Base-by-base conservation (phyloP, 2,888 invertebrate genomes). In the Leptopilina myrica region DNA sequence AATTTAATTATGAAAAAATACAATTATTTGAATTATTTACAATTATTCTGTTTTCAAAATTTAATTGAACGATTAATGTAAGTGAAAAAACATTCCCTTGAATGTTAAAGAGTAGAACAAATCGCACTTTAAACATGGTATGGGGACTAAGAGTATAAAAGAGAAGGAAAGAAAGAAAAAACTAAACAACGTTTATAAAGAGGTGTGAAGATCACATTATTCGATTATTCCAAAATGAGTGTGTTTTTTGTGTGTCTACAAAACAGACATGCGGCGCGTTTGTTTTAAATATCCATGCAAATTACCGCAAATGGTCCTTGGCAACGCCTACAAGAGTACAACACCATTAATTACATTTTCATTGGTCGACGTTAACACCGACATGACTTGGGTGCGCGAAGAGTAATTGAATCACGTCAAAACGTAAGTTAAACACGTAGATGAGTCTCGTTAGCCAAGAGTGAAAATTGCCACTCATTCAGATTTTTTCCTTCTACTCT, bases 241-340 rank as follows among this genome's bases (percentile, higher is more conserved):
- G 64, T 56, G 73, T 76, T 76, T 43, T 43, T 43, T 43, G 5
- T 33, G 33, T 33, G 33, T 33, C 1, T 33, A 33, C 43, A 6
- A 75, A 53, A 77, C 76, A 79, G 40, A 26, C 9, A 14, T 43
- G 33, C 43, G 43, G 43, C 43, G 78, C 79, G 66, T 85, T 83
- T 81, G 80, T 85, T 85, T 83, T 79, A 84, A 82, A 86, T 86
- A 85, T 84, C 84, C 83, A 86, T 86, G 86, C 85, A 86, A 86
- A 86, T 85, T 78, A 79, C 78, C 81, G 81, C 80, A 82, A 85
- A 83, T 82, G 82, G 82, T 79, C 77, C 75, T 76, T 78, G 78
- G 78, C 80, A 77, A 79, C 77, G 81, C 80, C 80, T 79, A 76
- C 66, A 43, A 76, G 43, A 43, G 80, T 64, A 64, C 80, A 76